These are phyloP conservation scores for Cenopis cana DNA, from an alignment of 2,888 invertebrate genomes.

Conservation along the genomic window DNA sequence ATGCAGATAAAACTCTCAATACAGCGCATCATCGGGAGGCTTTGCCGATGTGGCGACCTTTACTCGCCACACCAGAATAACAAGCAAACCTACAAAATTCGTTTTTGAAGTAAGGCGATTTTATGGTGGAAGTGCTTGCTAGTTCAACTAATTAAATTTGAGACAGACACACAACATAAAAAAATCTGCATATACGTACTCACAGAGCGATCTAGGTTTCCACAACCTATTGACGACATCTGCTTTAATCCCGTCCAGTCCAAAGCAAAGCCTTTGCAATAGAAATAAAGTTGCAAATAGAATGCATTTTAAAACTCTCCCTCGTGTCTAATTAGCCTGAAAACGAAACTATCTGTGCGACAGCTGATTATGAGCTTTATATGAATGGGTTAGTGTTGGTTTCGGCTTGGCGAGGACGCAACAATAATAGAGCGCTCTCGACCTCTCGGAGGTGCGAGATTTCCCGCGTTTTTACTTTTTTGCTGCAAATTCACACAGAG, in stretches of 20 bases:
- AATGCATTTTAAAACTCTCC: conserved; percentile 57
- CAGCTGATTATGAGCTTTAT: conserved; percentile 55
- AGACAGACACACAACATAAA: conserved; percentile 1
- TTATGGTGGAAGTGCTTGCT: not conserved
- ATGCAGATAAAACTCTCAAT: too few species aligned
- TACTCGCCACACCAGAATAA: too few species aligned
- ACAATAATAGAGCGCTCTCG: conserved; percentile 80
- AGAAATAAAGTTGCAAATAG: conserved; percentile 61
- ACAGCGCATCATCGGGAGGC: too few species aligned
- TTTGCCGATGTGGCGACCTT: too few species aligned
- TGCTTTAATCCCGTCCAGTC: conserved; percentile 18
- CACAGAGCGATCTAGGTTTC: conserved; percentile 30
- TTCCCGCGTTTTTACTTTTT: conserved; percentile 65
- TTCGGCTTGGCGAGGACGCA: conserved; percentile 39
- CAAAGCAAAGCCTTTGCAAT: conserved; percentile 46
- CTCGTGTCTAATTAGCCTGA: conserved; percentile 80
- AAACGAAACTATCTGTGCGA: conserved; percentile 62
- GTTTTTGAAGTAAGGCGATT: too few species aligned
- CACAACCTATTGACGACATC: conserved; percentile 42
- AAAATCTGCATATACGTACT: conserved; percentile 18
- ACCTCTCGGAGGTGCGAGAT: conserved; percentile 71
- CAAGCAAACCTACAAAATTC: too few species aligned
- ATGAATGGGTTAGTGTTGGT: conserved; percentile 53
- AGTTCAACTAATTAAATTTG: not conserved
- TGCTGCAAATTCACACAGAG: conserved; percentile 46